Evolutionary conservation across 1,140 invertebrate species (phyloP), one percentile per base, ranked within the genome.

Genomic region (Agrilus planipennis): DNA sequence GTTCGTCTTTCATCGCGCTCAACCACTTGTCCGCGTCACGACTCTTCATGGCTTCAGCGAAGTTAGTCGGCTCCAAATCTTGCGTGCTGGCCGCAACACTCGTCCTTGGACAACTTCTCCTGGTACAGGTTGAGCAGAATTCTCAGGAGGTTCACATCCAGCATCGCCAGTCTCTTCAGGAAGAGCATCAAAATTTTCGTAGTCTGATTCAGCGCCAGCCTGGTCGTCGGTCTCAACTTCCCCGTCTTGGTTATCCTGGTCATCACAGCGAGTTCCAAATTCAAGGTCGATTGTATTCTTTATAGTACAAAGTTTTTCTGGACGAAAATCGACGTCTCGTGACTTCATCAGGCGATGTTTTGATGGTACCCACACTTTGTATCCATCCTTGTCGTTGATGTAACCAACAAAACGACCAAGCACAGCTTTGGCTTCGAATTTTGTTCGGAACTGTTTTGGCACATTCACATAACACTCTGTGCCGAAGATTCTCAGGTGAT

Each of bases 1-100:
- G 19, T 38, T 43, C 41, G 4, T 37, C 27, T 22, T 54, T 18
- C 56, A 67, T 64, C 2, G 62, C 60, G 23, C 45, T 29, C 30
- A 45, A 50, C 57, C 59, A 67, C 28, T 59, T 39, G 15, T 45
- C 39, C 12, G 38, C 42, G 23, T 59, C 31, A n/a, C 45, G 15
- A 19, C 44, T 41, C 6, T 44, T 42, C 15, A 60, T 32, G n/a
- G 58, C 58, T 35, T 60, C 55, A 5, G 54, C 46, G 39, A 54
- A 52, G 39, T 23, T 53, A 23, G 45, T 40, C 28, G 56, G 54
- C 38, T 48, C 49, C 11, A 21, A 0, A 9, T 25, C 41, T 25
- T 23, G 1, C 14, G 1, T 35, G n/a, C n/a, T n/a, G n/a, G n/a
- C n/a, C n/a, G n/a, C n/a, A n/a, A n/a, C n/a, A n/a, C n/a, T n/a